These are phyloP conservation scores for Seriola aureovittata DNA, from an alignment of 2,113 vertebrate species.

Conservation along the genomic window DNA sequence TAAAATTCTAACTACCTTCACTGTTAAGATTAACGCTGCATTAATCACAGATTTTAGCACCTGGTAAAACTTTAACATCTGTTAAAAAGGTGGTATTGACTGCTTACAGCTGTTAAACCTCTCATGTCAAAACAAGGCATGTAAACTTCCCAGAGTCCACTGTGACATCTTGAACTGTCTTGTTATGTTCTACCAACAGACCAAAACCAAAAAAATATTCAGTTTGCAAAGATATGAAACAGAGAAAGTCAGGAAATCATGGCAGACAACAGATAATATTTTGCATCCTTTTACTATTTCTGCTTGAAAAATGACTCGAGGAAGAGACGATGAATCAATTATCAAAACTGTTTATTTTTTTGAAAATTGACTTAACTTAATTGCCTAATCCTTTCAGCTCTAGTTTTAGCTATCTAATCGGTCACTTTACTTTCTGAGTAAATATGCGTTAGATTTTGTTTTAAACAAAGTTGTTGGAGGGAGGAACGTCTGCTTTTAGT, in stretches of 20 bases:
- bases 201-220: neutral
- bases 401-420: neutral
- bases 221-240: too few relatives aligned
- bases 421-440: neutral
- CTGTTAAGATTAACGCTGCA: conserved; percentile 32
- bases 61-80: conserved; percentile 22
- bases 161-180: neutral
- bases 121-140: neutral
- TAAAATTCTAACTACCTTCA: conserved; percentile 50
- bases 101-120: neutral
- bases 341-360: neutral
- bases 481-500: neutral
- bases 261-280: too few relatives aligned
- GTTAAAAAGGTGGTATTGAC: conserved; percentile 1
- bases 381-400: neutral
- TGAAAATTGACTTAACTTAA: neutral
- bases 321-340: too few relatives aligned
- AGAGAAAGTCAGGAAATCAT: too few relatives aligned
- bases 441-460: neutral
- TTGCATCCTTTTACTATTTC: too few relatives aligned
- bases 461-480: neutral
- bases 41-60: conserved; percentile 46
- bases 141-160: neutral
- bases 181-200: neutral
- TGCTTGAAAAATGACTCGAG: neutral